Conservation (phyloP, 2,888 invertebrate species). For the Sarcophaga rosellei region DNA sequence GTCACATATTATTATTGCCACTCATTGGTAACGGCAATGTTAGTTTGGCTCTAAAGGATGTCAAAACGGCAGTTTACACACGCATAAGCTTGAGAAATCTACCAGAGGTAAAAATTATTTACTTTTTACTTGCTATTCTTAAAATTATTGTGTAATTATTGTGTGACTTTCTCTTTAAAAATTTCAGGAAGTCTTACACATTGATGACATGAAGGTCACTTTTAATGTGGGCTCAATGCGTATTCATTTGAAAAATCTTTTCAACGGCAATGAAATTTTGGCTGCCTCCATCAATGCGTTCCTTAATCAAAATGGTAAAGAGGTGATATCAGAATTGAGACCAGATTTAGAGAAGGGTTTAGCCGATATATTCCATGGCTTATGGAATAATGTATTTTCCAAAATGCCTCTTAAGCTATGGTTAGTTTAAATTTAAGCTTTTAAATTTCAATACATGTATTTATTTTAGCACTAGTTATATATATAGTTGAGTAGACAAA, state of each 20-base stretch:
- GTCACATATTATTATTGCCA: conserved; percentile 84
- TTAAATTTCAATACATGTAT: conserved; percentile 46
- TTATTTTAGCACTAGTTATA: conserved; percentile 66
- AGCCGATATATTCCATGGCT: conserved; percentile 83
- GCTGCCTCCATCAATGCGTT: conserved; percentile 84
- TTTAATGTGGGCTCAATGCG: conserved; percentile 83
- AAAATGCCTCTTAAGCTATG: conserved; percentile 84
- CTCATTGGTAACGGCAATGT: conserved; percentile 84
- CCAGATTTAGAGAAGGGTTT: conserved; percentile 83
- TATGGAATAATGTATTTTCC: conserved; percentile 84
- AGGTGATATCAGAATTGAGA: conserved; percentile 84
- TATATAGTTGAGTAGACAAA: not conserved
- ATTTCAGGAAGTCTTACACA: conserved; percentile 80
- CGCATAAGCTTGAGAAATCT: conserved; percentile 82
- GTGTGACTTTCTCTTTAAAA: not conserved
- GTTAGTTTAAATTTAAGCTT: conserved; percentile 77
- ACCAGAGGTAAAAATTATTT: conserved; percentile 75
- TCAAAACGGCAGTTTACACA: conserved; percentile 82
- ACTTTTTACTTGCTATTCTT: not conserved
- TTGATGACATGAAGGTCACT: conserved; percentile 83
- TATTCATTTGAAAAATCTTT: conserved; percentile 83
- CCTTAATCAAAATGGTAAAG: conserved; percentile 84
- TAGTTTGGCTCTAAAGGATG: conserved; percentile 82
- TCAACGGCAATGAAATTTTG: conserved; percentile 85
- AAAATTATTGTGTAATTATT: conserved; percentile 14